Evolutionary conservation across 2,113 vertebrate genomes (phyloP).

Genomic region (Varanus salvator): DNA sequence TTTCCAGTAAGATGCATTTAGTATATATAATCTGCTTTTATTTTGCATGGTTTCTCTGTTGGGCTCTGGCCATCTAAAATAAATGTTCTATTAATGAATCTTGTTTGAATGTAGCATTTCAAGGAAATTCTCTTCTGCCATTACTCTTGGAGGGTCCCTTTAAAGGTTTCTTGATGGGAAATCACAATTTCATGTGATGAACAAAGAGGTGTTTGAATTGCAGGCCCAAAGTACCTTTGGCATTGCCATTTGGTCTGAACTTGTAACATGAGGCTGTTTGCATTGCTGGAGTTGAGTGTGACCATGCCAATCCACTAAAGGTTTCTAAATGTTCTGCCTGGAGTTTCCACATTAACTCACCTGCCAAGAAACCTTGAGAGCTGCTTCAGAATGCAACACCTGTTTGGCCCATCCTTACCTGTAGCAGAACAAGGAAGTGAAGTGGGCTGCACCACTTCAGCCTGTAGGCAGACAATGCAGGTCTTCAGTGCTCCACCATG

Average conservation of each 20-base stretch:
- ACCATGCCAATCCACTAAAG: neutral
- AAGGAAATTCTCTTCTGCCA: slow-evolving; percentile 52
- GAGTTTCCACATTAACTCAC: neutral
- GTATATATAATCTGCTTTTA: slow-evolving; percentile 57
- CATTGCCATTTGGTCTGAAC: slow-evolving; percentile 21
- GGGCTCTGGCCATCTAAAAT: slow-evolving; percentile 64
- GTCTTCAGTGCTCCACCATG: neutral
- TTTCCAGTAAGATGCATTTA: slow-evolving; percentile 58
- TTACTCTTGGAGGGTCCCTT: slow-evolving; percentile 43
- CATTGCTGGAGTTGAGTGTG: neutral
- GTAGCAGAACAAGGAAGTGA: neutral
- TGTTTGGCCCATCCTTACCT: neutral
- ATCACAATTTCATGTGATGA: slow-evolving; percentile 28
- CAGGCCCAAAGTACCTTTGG: neutral
- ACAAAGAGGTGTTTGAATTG: slow-evolving; percentile 45
- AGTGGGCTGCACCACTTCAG: neutral
- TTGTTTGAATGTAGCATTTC: slow-evolving; percentile 61
- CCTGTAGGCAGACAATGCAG: neutral
- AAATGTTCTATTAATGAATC: slow-evolving; percentile 62
- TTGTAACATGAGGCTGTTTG: slow-evolving; percentile 27
- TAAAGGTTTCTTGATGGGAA: slow-evolving; percentile 55
- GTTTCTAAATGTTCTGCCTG: neutral
- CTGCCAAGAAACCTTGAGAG: neutral
- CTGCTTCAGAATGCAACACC: too few relatives aligned
- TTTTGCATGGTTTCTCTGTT: slow-evolving; percentile 59